Evolutionary conservation across 2,113 vertebrate species (phyloP).

Genomic region (Salvelinus sp.): DNA sequence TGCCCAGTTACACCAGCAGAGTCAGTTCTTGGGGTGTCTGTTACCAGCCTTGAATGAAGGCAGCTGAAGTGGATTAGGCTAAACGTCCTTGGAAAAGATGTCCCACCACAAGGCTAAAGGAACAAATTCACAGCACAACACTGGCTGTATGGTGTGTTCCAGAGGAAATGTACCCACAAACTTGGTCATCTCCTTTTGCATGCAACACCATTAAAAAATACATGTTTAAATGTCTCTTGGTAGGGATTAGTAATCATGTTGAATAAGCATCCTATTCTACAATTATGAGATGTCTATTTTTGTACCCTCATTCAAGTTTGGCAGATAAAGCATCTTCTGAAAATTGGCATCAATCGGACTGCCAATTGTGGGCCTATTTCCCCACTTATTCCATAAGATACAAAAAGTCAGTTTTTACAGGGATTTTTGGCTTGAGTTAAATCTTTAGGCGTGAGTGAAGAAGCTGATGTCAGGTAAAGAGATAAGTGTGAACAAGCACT

Average conservation of each 20-base stretch:
- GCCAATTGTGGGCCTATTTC: not conserved
- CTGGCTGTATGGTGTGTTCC: slow-evolving; percentile 69
- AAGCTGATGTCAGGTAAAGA: slow-evolving; percentile 40
- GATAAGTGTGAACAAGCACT: slow-evolving; percentile 37
- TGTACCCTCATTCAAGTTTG: not conserved
- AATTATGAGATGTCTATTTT: not conserved
- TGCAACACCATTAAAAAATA: slow-evolving; percentile 8
- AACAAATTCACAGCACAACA: slow-evolving; percentile 69
- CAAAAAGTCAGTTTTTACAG: not conserved
- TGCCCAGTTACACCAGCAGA: slow-evolving; percentile 50
- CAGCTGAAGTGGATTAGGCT: slow-evolving; percentile 77
- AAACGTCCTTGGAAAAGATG: slow-evolving; percentile 76
- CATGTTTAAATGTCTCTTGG: not conserved
- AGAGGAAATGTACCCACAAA: slow-evolving; percentile 55
- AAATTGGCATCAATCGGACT: not conserved
- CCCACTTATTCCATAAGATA: not conserved
- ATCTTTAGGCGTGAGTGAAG: slow-evolving; percentile 24
- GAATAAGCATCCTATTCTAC: not conserved
- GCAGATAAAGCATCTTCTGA: not conserved
- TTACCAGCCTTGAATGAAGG: slow-evolving; percentile 72
- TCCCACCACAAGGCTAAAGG: slow-evolving; percentile 70
- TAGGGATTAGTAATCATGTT: not conserved
- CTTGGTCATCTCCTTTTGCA: slow-evolving; percentile 37
- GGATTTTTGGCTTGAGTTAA: slow-evolving; percentile 16
- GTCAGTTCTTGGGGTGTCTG: slow-evolving; percentile 62